These are phyloP conservation scores for Arrhamphus sclerolepis DNA, from an alignment of 2,797 vertebrate genomes.

Conservation along the genomic window DNA sequence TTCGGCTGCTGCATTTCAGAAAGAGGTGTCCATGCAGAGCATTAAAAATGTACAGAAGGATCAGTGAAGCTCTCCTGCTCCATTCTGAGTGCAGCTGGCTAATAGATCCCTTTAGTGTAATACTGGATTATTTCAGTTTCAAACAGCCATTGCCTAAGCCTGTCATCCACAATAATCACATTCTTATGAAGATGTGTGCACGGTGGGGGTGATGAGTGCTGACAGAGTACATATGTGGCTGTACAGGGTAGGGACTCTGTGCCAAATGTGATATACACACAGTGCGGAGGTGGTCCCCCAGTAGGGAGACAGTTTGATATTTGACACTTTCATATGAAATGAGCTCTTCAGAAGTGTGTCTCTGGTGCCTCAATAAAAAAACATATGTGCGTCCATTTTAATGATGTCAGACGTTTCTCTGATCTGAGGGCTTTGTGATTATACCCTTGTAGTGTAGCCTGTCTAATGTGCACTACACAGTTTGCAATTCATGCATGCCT, in stretches of 20 bases:
- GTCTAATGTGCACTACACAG: neutral
- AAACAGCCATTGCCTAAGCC: conserved; percentile 44
- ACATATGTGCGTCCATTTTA: conserved; percentile 24
- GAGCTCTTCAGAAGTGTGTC: conserved; percentile 25
- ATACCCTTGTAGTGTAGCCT: neutral
- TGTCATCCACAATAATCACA: conserved; percentile 44
- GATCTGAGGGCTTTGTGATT: conserved; percentile 17
- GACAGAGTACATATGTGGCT: conserved; percentile 30
- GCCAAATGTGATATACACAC: conserved; percentile 29
- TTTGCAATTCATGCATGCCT: neutral
- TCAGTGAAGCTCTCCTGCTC: conserved; percentile 30
- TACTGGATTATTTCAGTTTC: conserved; percentile 58
- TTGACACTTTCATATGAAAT: conserved; percentile 49
- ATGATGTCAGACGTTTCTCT: conserved; percentile 27
- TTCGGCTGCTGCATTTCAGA: conserved; percentile 44
- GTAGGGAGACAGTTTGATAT: conserved; percentile 28
- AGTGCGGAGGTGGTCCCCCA: conserved; percentile 8
- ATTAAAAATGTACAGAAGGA: conserved; percentile 29
- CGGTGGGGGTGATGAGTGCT: conserved; percentile 18
- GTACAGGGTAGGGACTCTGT: neutral
- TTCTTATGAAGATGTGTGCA: conserved; percentile 33
- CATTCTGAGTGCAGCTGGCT: conserved; percentile 39
- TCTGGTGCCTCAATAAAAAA: conserved; percentile 22
- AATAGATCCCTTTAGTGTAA: conserved; percentile 51
- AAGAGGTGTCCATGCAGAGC: neutral